These are phyloP conservation scores for Rafetus swinhoei DNA, from an alignment of 2,113 vertebrate genomes.

Conservation along the genomic window DNA sequence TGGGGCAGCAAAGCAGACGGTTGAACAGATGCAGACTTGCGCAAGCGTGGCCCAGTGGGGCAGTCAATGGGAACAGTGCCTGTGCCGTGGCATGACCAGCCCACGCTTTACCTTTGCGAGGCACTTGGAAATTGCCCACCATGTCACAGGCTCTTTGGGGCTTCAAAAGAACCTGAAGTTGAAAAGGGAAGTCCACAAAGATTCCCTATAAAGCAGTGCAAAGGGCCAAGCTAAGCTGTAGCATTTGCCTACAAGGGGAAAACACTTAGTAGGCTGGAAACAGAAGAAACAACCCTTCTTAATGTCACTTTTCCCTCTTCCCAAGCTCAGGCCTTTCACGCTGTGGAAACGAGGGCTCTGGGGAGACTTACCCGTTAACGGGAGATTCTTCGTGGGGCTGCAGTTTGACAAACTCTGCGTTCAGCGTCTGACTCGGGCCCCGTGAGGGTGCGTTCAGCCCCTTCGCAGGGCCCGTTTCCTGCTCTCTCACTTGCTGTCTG, in stretches of 20 bases:
- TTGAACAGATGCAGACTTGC: background rate
- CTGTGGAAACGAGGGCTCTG: background rate
- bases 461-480: slow-evolving; percentile 21
- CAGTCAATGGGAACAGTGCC: background rate
- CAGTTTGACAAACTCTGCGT: slow-evolving; percentile 53
- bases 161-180: background rate
- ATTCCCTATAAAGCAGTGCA: background rate
- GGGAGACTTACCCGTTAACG: background rate
- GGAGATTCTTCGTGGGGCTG: slow-evolving; percentile 19
- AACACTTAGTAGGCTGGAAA: slow-evolving; percentile 28
- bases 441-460: slow-evolving; percentile 35
- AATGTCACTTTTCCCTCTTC: slow-evolving; percentile 52
- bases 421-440: background rate
- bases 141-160: background rate
- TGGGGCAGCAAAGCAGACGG: too few relatives aligned
- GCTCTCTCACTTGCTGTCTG: slow-evolving; percentile 24
- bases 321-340: background rate
- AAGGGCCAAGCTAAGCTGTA: background rate
- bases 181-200: background rate
- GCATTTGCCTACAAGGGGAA: background rate
- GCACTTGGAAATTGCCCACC: background rate
- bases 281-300: slow-evolving; percentile 32
- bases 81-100: background rate
- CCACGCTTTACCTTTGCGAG: background rate
- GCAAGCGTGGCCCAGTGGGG: background rate